Conservation (phyloP, 2,797 vertebrate species). For the Diceros bicornis region DNA sequence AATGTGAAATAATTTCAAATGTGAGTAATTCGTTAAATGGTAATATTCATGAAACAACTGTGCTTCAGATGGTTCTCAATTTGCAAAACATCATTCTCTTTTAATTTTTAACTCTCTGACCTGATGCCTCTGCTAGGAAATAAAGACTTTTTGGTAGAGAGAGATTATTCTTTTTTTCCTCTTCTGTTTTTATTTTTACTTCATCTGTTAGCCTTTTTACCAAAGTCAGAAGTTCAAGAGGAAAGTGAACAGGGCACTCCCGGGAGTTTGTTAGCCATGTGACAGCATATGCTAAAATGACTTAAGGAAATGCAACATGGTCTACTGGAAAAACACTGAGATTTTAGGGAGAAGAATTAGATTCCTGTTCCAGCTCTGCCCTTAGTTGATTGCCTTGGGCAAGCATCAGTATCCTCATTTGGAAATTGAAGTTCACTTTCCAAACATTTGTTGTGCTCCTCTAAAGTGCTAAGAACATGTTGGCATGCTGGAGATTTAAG, state of each 20-base stretch:
- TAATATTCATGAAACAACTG: not conserved
- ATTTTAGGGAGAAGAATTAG: not conserved
- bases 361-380: not conserved
- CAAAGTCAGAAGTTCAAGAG: not conserved
- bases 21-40: not conserved
- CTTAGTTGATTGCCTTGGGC: not conserved
- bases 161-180: not conserved
- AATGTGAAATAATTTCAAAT: slow-evolving; percentile 21
- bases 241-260: not conserved
- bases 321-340: not conserved
- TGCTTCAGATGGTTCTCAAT: not conserved
- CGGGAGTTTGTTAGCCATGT: not conserved
- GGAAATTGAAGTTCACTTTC: slow-evolving; percentile 19
- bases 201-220: not conserved
- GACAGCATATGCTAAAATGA: not conserved
- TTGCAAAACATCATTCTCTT: not conserved
- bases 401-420: not conserved
- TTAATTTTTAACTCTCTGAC: not conserved
- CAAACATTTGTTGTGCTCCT: not conserved
- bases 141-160: not conserved
- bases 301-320: not conserved
- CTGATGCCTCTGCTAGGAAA: not conserved
- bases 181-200: slow-evolving; percentile 50
- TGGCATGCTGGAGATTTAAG: not conserved
- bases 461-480: not conserved